Evolutionary conservation across 2,888 invertebrate species (phyloP).

Genomic region (Dendrolimus houi): DNA sequence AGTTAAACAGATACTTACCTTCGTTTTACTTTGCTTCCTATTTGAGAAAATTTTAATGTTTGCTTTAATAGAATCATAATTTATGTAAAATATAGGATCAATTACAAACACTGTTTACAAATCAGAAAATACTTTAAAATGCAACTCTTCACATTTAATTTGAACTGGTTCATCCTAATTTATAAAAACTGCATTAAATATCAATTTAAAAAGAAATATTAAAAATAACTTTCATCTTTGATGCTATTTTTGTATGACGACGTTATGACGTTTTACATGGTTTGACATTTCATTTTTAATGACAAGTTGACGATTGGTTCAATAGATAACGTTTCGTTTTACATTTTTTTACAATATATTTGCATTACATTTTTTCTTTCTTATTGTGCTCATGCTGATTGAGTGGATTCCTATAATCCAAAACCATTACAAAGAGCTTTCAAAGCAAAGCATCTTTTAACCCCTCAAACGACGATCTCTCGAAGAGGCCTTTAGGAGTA

Average conservation of each 20-base stretch:
- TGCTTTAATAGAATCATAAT: conserved; percentile 68
- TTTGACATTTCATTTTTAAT: conserved; percentile 4
- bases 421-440: no score
- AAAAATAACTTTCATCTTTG: conserved; percentile 71
- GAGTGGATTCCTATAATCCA: no score
- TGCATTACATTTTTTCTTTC: no score
- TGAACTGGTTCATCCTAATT: conserved; percentile 34
- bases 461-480: no score
- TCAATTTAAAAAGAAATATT: conserved; percentile 41
- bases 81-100: conserved; percentile 45
- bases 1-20: conserved; percentile 41
- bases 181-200: conserved; percentile 26
- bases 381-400: no score
- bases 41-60: conserved; percentile 53
- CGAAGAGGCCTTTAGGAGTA: no score
- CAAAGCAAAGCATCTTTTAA: no score
- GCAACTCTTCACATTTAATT: conserved; percentile 24
- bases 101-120: conserved; percentile 31
- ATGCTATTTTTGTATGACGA: conserved; percentile 61
- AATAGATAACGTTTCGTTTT: no score
- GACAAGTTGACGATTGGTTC: not conserved
- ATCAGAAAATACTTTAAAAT: conserved; percentile 27
- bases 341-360: no score
- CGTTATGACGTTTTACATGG: conserved; percentile 23
- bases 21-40: conserved; percentile 51